A percentile compares a stretch with the other conserved stretches of the same genome.
These are phyloP conservation scores for Hipposideros larvatus DNA, from an alignment of 2,797 vertebrate species.

Conservation along the genomic window DNA sequence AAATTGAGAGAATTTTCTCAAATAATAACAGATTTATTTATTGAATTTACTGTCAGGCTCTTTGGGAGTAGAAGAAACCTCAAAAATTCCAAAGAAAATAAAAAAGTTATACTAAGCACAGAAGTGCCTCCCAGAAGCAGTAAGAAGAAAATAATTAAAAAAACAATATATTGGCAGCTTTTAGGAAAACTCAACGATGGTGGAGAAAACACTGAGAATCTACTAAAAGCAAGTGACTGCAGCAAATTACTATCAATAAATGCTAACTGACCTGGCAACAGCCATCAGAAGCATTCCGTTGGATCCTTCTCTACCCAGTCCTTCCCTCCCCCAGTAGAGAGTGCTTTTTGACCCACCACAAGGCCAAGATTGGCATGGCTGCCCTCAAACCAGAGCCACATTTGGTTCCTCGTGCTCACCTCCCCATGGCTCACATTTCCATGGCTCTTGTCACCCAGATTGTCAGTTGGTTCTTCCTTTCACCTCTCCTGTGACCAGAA, in stretches of 20 bases:
- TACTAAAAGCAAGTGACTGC: neutral
- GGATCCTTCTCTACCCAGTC: neutral
- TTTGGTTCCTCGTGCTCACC: neutral
- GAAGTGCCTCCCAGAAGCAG: neutral
- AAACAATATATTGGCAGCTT: conserved; percentile 12
- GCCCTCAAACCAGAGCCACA: neutral
- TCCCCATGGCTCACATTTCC: neutral
- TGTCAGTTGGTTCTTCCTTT: neutral
- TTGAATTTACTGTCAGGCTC: conserved; percentile 59
- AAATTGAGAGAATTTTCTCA: conserved; percentile 14
- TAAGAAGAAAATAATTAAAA: conserved; percentile 62
- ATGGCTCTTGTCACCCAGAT: neutral
- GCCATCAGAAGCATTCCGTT: neutral
- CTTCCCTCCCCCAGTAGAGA: neutral
- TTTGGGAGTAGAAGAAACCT: conserved; percentile 47
- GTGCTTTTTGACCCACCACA: neutral
- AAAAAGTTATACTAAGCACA: neutral
- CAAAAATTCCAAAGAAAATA: conserved; percentile 56
- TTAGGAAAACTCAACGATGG: neutral
- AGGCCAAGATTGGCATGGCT: neutral
- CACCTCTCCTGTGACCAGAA: neutral
- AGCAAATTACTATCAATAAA: neutral
- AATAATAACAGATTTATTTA: conserved; percentile 14
- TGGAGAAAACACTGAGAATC: neutral
- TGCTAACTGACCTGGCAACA: neutral